These are phyloP conservation scores for Eupithecia dodoneata DNA, from an alignment of 2,888 invertebrate species.

Conservation along the genomic window DNA sequence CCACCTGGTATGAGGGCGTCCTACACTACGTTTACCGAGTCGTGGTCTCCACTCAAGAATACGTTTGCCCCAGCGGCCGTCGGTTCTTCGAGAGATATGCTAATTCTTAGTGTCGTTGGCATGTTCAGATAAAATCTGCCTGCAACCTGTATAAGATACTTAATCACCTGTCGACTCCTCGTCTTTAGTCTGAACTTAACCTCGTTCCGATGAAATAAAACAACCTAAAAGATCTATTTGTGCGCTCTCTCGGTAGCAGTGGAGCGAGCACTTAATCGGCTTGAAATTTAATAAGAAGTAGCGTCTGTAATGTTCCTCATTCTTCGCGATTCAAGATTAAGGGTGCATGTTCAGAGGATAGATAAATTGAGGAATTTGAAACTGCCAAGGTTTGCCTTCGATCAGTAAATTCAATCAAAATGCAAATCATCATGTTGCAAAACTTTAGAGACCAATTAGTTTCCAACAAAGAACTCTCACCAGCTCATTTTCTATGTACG, in stretches of 20 bases:
- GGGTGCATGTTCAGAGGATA: background rate
- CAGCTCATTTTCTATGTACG: background rate
- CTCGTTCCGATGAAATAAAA: constrained; percentile 18
- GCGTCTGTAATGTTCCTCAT: background rate
- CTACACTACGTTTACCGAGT: too few species aligned
- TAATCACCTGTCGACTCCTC: background rate
- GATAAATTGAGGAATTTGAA: background rate
- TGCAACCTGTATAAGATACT: background rate
- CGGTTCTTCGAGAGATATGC: too few species aligned
- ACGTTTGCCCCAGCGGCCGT: too few species aligned
- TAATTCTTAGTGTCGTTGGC: too few species aligned
- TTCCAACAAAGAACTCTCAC: background rate
- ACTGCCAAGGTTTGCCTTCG: background rate
- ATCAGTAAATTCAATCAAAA: background rate
- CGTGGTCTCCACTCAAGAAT: too few species aligned
- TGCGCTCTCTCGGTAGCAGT: constrained; percentile 4
- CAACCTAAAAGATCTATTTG: background rate
- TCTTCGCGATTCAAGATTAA: background rate
- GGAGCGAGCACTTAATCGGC: background rate
- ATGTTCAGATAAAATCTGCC: background rate
- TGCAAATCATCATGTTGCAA: background rate
- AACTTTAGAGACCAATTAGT: background rate
- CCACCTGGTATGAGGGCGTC: too few species aligned
- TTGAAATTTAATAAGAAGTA: background rate
- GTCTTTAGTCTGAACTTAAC: constrained; percentile 10